phyloP scores from a whole-genome alignment of 1,140 invertebrate species.

The Zaprionus lachaisei region DNA sequence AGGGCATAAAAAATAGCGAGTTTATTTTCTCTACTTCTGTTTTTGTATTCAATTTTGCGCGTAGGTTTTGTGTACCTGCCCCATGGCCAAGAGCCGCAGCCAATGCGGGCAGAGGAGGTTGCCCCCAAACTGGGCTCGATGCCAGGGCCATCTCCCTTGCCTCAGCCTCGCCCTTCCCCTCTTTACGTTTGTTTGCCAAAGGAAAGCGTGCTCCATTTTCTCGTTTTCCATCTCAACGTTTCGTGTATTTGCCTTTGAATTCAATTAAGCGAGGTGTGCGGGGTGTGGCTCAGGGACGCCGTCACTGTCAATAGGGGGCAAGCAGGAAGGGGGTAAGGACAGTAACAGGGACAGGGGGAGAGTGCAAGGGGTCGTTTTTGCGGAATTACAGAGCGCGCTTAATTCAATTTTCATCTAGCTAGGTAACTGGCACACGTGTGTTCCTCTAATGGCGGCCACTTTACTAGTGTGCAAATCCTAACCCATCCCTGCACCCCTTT shows the following conservation, averaged over 20 bases:
- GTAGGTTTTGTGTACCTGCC: constrained; percentile 23
- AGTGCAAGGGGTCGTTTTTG: constrained; percentile 51
- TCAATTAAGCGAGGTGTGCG: constrained; percentile 53
- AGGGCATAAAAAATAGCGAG: constrained; percentile 41
- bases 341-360: background rate
- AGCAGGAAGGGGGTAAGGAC: background rate
- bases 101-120: background rate
- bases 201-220: constrained; percentile 47
- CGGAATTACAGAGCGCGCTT: constrained; percentile 55
- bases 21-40: constrained; percentile 28
- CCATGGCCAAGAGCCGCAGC: constrained; percentile 11
- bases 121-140: constrained; percentile 50
- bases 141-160: constrained; percentile 40
- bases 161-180: background rate
- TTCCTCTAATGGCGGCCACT: constrained; percentile 28
- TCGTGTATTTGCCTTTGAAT: constrained; percentile 60
- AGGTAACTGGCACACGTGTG: constrained; percentile 48
- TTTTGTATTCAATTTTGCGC: constrained; percentile 61
- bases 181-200: constrained; percentile 65
- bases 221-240: constrained; percentile 34
- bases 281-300: constrained; percentile 19
- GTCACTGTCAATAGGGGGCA: constrained; percentile 15
- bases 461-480: constrained; percentile 22
- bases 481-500: background rate
- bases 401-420: constrained; percentile 69